Base-by-base conservation (phyloP, 2,113 vertebrate genomes). In the Cranoglanis bouderius region DNA sequence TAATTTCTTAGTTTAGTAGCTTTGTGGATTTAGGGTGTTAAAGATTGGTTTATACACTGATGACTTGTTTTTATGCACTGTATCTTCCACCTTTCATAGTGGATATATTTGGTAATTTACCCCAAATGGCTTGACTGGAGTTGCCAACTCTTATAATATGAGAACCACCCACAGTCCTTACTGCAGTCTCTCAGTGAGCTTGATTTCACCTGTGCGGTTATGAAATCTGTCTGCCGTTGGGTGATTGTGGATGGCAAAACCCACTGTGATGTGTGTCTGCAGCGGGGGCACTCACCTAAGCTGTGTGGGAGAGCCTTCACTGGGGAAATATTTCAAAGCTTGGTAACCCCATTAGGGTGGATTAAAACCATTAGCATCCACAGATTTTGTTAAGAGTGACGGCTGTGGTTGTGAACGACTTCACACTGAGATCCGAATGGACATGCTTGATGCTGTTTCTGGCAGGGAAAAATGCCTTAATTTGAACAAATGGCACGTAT, bases 1-100 rank as follows among this genome's bases (percentile, higher is more conserved):
- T 93, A 93, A 94, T 94, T 92, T 91, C 91, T 92, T 93, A 88
- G 91, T 94, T 91, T 91, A 88, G 90, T 94, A 92, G 90, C 90
- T 92, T 94, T 90, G 90, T 91, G 88, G 86, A 87, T 92, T 90
- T 88, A 92, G 91, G 90, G 91, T 91, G 92, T 84, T 90, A 87
- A 82, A 90, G 89, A 89, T 78, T 80, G 32, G 21, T 84, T 85
- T 89, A 67, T 80, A 80, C 78, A n/a, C 83, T 67, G 70, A 83
- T 63, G 85, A 38, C 67, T 85, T 78, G 53, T 84, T 87, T 85
- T 88, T 67, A 57, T 38, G 78, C 59, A 53, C 16, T 32, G 65
- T 77, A 29, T 82, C 80, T 63, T 72, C 26, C 29, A 67, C 21
- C 38, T 89, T 87, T 65, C 59, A 63, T 61, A 77, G 49, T n/a